Evolutionary conservation across 1,140 invertebrate species (phyloP).

Genomic region (Hestina assimilis): DNA sequence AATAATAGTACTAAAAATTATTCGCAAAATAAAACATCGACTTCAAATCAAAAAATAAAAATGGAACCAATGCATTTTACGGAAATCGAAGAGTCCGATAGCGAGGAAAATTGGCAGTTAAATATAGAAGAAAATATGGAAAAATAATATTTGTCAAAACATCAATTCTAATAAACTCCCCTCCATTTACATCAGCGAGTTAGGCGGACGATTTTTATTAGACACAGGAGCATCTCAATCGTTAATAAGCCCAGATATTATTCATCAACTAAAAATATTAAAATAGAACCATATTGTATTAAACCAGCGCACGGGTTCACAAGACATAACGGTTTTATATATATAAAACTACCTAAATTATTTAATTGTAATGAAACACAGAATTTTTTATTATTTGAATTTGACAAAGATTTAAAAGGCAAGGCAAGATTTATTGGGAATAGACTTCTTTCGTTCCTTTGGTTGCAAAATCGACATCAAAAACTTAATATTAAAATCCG

Average conservation of each 20-base stretch:
- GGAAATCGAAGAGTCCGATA: too few relatives aligned
- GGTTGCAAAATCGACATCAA: conserved; percentile 21
- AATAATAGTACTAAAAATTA: too few relatives aligned
- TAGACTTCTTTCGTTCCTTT: conserved; percentile 21
- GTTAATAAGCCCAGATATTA: conserved; percentile 13
- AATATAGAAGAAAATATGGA: too few relatives aligned
- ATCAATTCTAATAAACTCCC: conserved; percentile 17
- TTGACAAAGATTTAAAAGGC: conserved; percentile 30
- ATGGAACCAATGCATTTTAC: too few relatives aligned
- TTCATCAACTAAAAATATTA: conserved; percentile 6
- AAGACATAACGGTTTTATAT: conserved; percentile 10
- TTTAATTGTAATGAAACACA: conserved; percentile 22
- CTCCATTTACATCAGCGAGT: conserved; percentile 16
- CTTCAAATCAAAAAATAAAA: too few relatives aligned
- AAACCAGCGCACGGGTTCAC: not conserved
- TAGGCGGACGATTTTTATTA: conserved; percentile 27
- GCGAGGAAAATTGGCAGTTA: too few relatives aligned
- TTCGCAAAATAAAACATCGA: too few relatives aligned
- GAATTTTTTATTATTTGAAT: conserved; percentile 26
- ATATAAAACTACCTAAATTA: conserved; percentile 17
- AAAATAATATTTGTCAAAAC: too few relatives aligned
- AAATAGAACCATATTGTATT: conserved; percentile 16
- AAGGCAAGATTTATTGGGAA: conserved; percentile 25
- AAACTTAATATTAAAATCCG: not conserved
- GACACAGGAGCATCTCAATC: conserved; percentile 30